Evolutionary conservation across 2,888 invertebrate species (phyloP).

Genomic region (Agrochola circellaris): DNA sequence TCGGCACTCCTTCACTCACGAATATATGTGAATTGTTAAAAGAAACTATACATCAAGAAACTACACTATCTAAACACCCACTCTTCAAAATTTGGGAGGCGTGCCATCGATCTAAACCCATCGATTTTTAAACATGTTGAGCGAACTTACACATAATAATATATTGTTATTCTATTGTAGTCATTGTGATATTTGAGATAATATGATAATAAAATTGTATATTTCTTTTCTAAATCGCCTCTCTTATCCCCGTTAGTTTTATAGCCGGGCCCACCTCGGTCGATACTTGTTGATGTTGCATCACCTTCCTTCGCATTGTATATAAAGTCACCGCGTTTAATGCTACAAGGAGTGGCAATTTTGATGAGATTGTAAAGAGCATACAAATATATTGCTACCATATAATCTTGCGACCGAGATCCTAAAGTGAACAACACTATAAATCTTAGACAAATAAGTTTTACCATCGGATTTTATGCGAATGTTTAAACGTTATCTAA

Average conservation of each 20-base stretch:
- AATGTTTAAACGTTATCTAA: constrained; percentile 57
- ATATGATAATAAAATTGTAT: constrained; percentile 64
- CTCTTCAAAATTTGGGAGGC: constrained; percentile 33
- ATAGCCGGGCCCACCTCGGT: constrained; percentile 58
- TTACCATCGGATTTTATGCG: constrained; percentile 41
- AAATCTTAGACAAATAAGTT: constrained; percentile 50
- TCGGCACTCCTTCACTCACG: constrained; percentile 51
- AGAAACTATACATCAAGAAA: constrained; percentile 39
- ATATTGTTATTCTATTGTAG: constrained; percentile 63
- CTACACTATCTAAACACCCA: constrained; percentile 51
- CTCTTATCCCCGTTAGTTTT: constrained; percentile 57
- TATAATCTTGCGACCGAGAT: constrained; percentile 39
- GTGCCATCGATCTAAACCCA: constrained; percentile 53
- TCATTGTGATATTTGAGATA: constrained; percentile 65
- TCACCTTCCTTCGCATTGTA: constrained; percentile 31
- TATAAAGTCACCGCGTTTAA: constrained; percentile 30
- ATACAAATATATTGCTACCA: constrained; percentile 39
- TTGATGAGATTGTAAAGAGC: constrained; percentile 46
- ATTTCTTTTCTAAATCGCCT: constrained; percentile 63
- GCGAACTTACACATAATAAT: constrained; percentile 64
- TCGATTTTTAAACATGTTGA: constrained; percentile 63
- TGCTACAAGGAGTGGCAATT: constrained; percentile 53
- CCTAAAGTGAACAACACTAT: constrained; percentile 49
- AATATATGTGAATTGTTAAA: constrained; percentile 61
- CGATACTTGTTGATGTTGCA: constrained; percentile 42